A percentile compares a stretch with the other conserved stretches of the same genome.
These are phyloP conservation scores for Coronaproctus castanopsis DNA, from an alignment of 2,888 invertebrate species.

Conservation along the genomic window DNA sequence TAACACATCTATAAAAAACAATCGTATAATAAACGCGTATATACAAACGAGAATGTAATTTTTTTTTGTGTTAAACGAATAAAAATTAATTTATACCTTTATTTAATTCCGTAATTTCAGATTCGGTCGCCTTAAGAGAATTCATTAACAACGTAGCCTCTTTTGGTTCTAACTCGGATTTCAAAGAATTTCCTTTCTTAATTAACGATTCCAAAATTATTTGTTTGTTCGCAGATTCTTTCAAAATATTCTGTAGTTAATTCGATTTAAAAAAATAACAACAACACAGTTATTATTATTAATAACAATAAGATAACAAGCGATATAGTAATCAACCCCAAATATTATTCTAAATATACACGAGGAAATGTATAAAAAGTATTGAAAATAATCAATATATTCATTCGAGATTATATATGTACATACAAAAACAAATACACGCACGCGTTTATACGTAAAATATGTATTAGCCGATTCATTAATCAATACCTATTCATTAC, in stretches of 20 bases:
- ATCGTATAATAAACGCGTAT: too few relatives aligned
- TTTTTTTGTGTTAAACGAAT: too few relatives aligned
- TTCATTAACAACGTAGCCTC: slow-evolving; percentile 51
- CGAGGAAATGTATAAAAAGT: too few relatives aligned
- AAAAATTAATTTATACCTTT: slow-evolving; percentile 9
- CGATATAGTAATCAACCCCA: too few relatives aligned
- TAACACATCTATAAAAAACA: too few relatives aligned
- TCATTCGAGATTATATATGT: too few relatives aligned
- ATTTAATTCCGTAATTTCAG: slow-evolving; percentile 11
- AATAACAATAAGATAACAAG: too few relatives aligned
- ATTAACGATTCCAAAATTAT: slow-evolving; percentile 33
- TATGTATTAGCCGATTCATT: not conserved
- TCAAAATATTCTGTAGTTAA: slow-evolving; percentile 36
- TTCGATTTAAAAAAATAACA: too few relatives aligned
- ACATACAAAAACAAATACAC: not conserved
- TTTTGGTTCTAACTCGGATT: slow-evolving; percentile 61
- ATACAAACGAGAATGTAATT: too few relatives aligned
- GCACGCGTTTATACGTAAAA: not conserved
- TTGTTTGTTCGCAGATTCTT: slow-evolving; percentile 69
- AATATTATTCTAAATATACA: too few relatives aligned
- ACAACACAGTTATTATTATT: too few relatives aligned
- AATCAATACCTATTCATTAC: slow-evolving; percentile 3
- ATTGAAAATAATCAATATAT: too few relatives aligned
- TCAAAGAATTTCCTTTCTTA: slow-evolving; percentile 33
- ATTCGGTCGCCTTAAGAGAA: slow-evolving; percentile 11